Evolutionary conservation across 2,888 invertebrate species (phyloP), one percentile per base, ranked within the genome.

Genomic region (Drosophila neutralis): DNA sequence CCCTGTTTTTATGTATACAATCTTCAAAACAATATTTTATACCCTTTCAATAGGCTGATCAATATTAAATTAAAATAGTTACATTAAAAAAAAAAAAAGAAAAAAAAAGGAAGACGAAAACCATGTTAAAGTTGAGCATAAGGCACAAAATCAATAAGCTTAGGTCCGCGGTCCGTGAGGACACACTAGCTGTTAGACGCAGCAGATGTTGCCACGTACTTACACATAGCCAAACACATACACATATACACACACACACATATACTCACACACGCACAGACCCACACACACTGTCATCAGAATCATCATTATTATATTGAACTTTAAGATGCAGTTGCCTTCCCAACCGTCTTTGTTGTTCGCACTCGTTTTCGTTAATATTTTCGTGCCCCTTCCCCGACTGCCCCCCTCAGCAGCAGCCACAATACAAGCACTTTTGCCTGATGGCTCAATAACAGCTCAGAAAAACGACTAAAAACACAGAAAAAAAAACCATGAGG

Each of bases 61-160:
- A 27, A 27, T 27, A 27, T 27, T 27, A 27, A 27, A 27, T 27
- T 27, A 21, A 27, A 27, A 27, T 3, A 2, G 27, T 2, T 27
- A 27, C 27, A 27, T 27, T 2, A 27, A 27, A 27, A 27, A 27
- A 24, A 27, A 27, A 27, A 24, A 24, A 21, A 21, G 21, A 21
- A 21, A 21, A 21, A 21, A 21, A 21, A 21, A 21, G 21, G 21
- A 21, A 38, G 21, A 29, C 42, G 24, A 21, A 31, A 42, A 56
- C 24, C 24, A 31, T 42, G 21, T 64, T 40, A 35, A 71, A 71
- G 42, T 65, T 60, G 24, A 35, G 31, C 35, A 51, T 27, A 45
- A 42, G 11, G 13, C 24, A 51, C 33, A 59, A 76, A 76, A 56
- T 75, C 76, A 67, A 76, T 66, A 57, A 49, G 27, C 76, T 71